A percentile compares a stretch with the other conserved stretches of the same genome.
These are phyloP conservation scores for Syrista parreyssii DNA, from an alignment of 2,888 invertebrate genomes.

Conservation along the genomic window DNA sequence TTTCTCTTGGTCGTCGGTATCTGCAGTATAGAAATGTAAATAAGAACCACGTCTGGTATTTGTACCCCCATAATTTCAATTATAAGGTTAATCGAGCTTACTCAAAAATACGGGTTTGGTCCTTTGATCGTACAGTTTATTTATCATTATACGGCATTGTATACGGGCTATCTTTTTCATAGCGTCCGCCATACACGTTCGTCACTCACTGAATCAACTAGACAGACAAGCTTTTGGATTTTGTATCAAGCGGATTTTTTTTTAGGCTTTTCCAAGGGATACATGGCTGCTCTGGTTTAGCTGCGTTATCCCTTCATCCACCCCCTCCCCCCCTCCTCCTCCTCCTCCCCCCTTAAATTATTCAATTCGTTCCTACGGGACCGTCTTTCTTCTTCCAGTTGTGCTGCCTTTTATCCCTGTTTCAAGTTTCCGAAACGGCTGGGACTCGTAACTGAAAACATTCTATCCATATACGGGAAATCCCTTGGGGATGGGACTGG, in stretches of 20 bases:
- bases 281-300: constrained; percentile 35
- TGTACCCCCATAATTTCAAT: no score
- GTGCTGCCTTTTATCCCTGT: constrained; percentile 27
- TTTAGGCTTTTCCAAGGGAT: constrained; percentile 16
- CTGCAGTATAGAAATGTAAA: background rate
- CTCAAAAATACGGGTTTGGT: no score
- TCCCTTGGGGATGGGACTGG: background rate
- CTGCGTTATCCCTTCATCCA: constrained; percentile 35
- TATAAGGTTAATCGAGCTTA: no score
- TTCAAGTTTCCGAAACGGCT: constrained; percentile 17
- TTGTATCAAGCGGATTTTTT: background rate
- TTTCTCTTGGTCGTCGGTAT: background rate
- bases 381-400: background rate
- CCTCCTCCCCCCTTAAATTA: constrained; percentile 43
- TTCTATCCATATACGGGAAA: background rate
- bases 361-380: constrained; percentile 46
- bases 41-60: no score
- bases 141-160: background rate
- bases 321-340: constrained; percentile 27
- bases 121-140: no score
- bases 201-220: background rate
- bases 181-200: background rate
- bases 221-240: background rate
- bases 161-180: background rate
- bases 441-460: constrained; percentile 11